phyloP scores from a whole-genome alignment of 2,113 vertebrate species.

The Rhinolophus sinicus region DNA sequence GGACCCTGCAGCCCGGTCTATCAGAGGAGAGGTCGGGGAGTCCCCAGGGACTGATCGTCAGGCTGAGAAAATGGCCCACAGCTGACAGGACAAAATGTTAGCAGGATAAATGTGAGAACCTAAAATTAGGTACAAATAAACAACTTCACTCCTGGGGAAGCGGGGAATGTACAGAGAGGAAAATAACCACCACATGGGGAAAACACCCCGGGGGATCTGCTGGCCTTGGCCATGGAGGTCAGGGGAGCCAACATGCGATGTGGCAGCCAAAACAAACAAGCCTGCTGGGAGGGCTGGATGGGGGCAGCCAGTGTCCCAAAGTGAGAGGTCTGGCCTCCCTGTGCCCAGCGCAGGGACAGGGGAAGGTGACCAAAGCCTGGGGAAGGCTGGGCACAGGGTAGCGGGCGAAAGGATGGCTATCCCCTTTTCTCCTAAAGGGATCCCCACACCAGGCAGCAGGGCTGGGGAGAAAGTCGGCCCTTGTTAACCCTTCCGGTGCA shows the following conservation, averaged over 20 bases:
- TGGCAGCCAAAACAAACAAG: background rate
- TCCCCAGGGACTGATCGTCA: accelerated
- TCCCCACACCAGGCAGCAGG: background rate
- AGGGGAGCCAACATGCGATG: background rate
- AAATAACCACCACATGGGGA: background rate
- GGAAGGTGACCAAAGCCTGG: background rate
- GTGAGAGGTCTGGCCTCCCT: background rate
- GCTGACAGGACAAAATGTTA: background rate
- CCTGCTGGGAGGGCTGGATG: no score
- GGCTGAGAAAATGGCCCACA: background rate
- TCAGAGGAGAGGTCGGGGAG: background rate
- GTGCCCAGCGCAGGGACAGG: background rate
- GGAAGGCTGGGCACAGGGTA: background rate
- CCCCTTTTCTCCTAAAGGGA: background rate
- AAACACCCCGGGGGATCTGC: background rate
- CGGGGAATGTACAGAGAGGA: background rate
- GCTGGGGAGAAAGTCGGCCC: background rate
- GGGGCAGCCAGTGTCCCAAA: background rate
- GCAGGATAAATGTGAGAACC: slow-evolving; percentile 26
- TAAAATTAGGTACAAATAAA: slow-evolving; percentile 71
- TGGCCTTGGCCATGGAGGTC: background rate
- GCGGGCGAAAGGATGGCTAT: background rate
- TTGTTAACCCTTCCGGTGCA: background rate
- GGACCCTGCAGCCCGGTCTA: background rate
- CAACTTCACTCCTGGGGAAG: background rate